Percentiles rank a stretch among this genome's conserved stretches.
phyloP scores from a whole-genome alignment of 2,797 vertebrate species.

The Cyprinella venusta region DNA sequence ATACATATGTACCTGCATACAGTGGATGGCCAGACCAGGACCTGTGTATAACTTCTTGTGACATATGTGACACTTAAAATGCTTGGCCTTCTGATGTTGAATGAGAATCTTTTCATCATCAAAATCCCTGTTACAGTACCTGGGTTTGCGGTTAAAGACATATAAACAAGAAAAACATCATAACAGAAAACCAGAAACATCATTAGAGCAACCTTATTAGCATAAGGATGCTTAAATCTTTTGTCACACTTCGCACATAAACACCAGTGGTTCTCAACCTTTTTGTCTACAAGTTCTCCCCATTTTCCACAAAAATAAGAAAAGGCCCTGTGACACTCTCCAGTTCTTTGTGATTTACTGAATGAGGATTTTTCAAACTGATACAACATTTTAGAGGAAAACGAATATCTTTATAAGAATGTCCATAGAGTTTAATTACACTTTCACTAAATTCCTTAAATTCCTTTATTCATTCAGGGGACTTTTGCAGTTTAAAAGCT shows the following conservation, averaged over 20 bases:
- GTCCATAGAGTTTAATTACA: neutral
- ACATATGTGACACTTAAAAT: slow-evolving; percentile 99
- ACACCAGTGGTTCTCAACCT: neutral
- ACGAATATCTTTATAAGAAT: neutral
- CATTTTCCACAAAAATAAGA: neutral
- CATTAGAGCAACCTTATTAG: neutral
- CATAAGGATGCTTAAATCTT: neutral
- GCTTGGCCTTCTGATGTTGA: slow-evolving; percentile 98
- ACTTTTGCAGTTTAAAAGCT: neutral
- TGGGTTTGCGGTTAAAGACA: slow-evolving; percentile 60
- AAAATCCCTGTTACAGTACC: slow-evolving; percentile 99
- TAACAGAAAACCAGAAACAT: neutral
- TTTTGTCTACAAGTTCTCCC: neutral
- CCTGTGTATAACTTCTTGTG: slow-evolving; percentile 98
- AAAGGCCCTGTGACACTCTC: neutral
- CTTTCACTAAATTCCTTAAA: neutral
- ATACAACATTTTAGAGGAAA: neutral
- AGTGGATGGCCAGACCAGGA: slow-evolving; percentile 96
- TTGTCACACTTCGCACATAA: neutral
- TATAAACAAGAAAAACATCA: neutral
- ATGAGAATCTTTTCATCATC: slow-evolving; percentile 99
- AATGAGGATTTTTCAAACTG: neutral
- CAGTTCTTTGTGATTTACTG: neutral
- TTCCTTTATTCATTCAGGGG: neutral
- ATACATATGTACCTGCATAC: slow-evolving; percentile 88